Conservation (phyloP, 2,888 invertebrate species). For the Sesamia inferens region DNA sequence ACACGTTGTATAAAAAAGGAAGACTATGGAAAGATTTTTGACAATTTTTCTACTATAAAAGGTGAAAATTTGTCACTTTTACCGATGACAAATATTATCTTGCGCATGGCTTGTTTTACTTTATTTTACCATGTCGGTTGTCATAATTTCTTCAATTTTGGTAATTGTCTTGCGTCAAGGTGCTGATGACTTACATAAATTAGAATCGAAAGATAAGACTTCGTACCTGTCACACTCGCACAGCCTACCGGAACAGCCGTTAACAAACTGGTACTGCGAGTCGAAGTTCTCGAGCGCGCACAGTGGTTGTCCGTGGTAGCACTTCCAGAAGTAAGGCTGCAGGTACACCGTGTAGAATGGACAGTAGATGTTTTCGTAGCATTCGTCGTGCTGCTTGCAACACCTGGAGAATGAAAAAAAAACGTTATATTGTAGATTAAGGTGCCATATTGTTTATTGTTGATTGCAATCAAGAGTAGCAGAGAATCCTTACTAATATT, state of each 20-base stretch:
- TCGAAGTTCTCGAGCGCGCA: slow-evolving; percentile 91
- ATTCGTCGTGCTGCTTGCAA: slow-evolving; percentile 96
- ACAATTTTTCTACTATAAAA: neutral
- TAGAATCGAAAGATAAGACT: neutral
- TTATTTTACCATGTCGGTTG: neutral
- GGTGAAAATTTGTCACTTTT: neutral
- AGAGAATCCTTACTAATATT: too few relatives aligned
- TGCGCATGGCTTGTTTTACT: neutral
- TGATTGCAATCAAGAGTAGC: neutral
- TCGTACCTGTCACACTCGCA: slow-evolving; percentile 94
- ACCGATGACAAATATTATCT: neutral
- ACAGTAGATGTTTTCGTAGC: slow-evolving; percentile 95
- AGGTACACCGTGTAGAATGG: slow-evolving; percentile 95
- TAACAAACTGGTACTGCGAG: slow-evolving; percentile 76
- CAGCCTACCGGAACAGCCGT: slow-evolving; percentile 93
- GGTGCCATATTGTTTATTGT: neutral
- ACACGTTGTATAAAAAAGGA: too few relatives aligned
- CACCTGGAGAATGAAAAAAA: slow-evolving; percentile 89
- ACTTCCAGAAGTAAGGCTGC: slow-evolving; percentile 96
- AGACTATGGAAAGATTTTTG: neutral
- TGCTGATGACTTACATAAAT: neutral
- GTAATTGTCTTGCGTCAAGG: neutral
- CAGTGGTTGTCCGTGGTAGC: slow-evolving; percentile 93
- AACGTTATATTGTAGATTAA: neutral
- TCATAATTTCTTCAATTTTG: neutral